Evolutionary conservation across 2,797 vertebrate species (phyloP).

Genomic region (Cyclopterus lumpus): DNA sequence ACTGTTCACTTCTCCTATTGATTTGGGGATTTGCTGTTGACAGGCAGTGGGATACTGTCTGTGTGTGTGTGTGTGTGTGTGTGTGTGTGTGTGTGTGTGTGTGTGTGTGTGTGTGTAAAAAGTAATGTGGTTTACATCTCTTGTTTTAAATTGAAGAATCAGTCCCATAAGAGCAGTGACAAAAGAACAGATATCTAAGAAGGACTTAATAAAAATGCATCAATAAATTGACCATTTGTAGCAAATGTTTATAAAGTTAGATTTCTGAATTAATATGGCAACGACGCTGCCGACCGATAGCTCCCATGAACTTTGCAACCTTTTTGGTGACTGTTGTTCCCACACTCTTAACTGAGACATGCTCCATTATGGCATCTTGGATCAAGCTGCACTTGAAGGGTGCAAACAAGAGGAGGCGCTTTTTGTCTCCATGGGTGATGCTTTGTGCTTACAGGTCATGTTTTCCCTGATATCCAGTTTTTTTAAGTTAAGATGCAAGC

Average conservation of each 20-base stretch:
- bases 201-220: constrained; percentile 32
- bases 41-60: constrained; percentile 35
- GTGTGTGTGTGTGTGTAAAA: constrained; percentile 17
- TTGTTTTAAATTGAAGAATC: constrained; percentile 60
- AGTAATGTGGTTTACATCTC: constrained; percentile 35
- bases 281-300: too few relatives aligned
- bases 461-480: too few relatives aligned
- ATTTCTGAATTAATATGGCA: too few relatives aligned
- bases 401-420: too few relatives aligned
- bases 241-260: background rate
- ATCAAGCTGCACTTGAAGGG: too few relatives aligned
- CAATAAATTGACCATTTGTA: background rate
- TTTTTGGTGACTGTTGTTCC: too few relatives aligned
- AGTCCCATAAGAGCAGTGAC: constrained; percentile 38
- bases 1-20: constrained; percentile 75
- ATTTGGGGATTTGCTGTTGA: constrained; percentile 69
- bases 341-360: too few relatives aligned
- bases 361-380: too few relatives aligned
- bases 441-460: too few relatives aligned
- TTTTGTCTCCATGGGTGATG: too few relatives aligned
- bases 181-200: constrained; percentile 38
- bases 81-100: constrained; percentile 21
- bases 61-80: constrained; percentile 22
- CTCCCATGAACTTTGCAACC: too few relatives aligned
- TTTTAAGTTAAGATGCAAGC: too few relatives aligned